Evolutionary conservation across 2,797 vertebrate genomes (phyloP), one percentile per base, ranked within the genome.

Genomic region (Acipenser ruthenus): DNA sequence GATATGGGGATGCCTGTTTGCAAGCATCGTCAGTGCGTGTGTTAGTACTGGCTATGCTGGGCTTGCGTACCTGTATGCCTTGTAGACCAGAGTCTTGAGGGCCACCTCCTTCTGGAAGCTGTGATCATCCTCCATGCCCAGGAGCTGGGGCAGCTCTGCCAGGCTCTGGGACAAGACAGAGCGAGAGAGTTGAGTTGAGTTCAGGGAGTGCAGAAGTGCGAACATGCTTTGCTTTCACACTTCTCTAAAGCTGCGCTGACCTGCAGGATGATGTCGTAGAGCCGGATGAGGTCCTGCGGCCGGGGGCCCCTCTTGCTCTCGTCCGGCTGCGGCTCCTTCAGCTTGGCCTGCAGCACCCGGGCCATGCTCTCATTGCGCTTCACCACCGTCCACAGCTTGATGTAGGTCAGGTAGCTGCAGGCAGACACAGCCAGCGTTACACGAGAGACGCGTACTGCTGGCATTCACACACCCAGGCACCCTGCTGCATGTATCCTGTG

Each of bases 211-310:
- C 37, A 37, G 37, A 37, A 4, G 37, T 5, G 37, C 5, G 4
- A 37, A 5, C 37, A 37, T 37, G 37, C 5, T 37, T 37, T 37
- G 37, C 37, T 37, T 37, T 37, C 37, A 37, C 37, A 37, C 37
- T 37, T 5, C 5, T 4, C 37, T 37, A 37, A 37, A 37, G 37
- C 37, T 37, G 37, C 37, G 37, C 37, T 37, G 78, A 97, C 96
- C 95, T 98, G 97, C 68, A 99, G 83, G 72, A 99, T 95, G 81
- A 99, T 96, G 80, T 99, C 97, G 0, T 99, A 99, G 50, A 99
- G 94, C 13, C 96, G 93, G 83, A 99, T 99, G 55, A 99, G 90
- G 77, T 99, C 97, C 84, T 99, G 97, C 0, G 96, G 97, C 65
- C 93, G 87, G 0, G 95, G 86, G 0, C 87, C 87, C 64, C 95